Conservation (phyloP, 2,888 invertebrate genomes). For the Dryobota labecula region DNA sequence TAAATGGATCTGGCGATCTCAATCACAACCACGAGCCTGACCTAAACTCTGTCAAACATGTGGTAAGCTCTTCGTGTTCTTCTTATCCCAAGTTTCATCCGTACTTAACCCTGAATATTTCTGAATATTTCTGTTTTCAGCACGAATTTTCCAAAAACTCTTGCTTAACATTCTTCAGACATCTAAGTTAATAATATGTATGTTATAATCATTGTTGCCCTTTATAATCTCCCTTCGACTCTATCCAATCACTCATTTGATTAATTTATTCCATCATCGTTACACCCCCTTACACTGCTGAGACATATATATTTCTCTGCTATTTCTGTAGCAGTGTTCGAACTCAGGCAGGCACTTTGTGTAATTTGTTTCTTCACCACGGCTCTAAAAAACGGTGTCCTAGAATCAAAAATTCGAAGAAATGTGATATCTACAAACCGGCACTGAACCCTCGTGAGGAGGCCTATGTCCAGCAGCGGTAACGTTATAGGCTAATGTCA, state of each 20-base stretch:
- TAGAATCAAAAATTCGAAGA: neutral
- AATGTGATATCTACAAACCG: neutral
- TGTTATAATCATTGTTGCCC: too few species aligned
- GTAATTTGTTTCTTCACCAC: neutral
- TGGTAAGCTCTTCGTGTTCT: constrained; percentile 64
- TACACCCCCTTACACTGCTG: neutral
- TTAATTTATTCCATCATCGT: neutral
- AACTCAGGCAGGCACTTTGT: neutral
- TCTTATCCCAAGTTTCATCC: neutral
- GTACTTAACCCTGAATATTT: neutral
- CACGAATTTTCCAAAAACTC: neutral
- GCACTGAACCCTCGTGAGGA: neutral
- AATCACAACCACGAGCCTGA: constrained; percentile 86
- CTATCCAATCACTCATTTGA: too few species aligned
- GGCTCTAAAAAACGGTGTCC: neutral
- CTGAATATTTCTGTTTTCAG: neutral
- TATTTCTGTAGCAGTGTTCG: neutral
- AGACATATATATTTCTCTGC: neutral
- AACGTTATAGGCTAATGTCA: too few species aligned
- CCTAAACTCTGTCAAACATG: constrained; percentile 74
- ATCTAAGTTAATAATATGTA: neutral
- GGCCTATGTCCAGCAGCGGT: too few species aligned
- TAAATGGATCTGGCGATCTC: constrained; percentile 86
- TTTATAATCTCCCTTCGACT: neutral
- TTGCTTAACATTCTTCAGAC: neutral